Conservation (phyloP, 2,797 vertebrate genomes). For the Parauchenoglanis ngamensis region DNA sequence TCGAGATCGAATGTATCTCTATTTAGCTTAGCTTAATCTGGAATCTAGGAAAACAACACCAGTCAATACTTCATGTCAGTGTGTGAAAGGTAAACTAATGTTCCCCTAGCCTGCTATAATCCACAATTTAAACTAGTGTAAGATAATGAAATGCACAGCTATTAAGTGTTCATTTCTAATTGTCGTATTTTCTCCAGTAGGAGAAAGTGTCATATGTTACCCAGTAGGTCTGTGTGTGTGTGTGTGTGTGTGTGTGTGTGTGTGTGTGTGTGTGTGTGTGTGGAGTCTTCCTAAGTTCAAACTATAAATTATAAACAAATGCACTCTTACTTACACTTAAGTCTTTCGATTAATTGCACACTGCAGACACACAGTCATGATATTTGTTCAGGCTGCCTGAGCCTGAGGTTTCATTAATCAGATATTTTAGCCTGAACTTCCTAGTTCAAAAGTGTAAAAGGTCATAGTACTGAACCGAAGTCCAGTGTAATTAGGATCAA, state of each 20-base stretch:
- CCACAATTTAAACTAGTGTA: background rate
- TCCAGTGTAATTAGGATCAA: conserved; percentile 70
- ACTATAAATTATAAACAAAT: conserved; percentile 39
- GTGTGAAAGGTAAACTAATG: background rate
- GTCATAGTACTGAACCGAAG: conserved; percentile 76
- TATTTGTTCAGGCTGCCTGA: conserved; percentile 20
- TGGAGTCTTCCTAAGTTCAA: conserved; percentile 20
- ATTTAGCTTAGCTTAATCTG: background rate
- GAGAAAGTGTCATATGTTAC: conserved; percentile 2
- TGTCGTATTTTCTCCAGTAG: background rate
- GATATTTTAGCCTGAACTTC: conserved; percentile 69
- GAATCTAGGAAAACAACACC: background rate
- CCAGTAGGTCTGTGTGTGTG: background rate
- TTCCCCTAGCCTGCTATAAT: background rate
- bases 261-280: background rate
- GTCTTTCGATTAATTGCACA: conserved; percentile 32
- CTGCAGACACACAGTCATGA: conserved; percentile 21
- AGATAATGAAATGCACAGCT: background rate
- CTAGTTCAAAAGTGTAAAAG: conserved; percentile 72
- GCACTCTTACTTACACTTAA: conserved; percentile 17
- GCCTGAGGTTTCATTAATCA: conserved; percentile 73
- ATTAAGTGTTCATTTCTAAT: background rate
- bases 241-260: conserved; percentile 17
- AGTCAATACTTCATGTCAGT: background rate
- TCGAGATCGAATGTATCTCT: background rate